These are phyloP conservation scores for Coleophora flavipennella DNA, from an alignment of 2,888 invertebrate species.

Conservation along the genomic window DNA sequence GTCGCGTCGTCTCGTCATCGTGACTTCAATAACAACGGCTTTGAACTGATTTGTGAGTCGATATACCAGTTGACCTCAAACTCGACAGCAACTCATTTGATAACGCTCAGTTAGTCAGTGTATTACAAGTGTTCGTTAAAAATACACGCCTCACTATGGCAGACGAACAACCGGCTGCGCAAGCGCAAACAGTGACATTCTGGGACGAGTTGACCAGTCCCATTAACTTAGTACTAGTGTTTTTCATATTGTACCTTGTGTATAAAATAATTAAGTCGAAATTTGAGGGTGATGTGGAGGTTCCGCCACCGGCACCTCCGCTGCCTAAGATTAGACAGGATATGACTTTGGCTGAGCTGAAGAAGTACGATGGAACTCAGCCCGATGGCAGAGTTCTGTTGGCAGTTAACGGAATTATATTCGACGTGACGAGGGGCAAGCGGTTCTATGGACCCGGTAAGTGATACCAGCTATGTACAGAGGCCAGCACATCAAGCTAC, in stretches of 20 bases:
- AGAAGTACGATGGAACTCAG: constrained; percentile 88
- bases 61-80: constrained; percentile 10
- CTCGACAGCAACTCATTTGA: constrained; percentile 6
- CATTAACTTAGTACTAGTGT: constrained; percentile 48
- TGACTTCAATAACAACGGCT: neutral
- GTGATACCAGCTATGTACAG: constrained; percentile 24
- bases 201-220: constrained; percentile 64
- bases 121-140: constrained; percentile 6
- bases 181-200: constrained; percentile 25
- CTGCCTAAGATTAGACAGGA: constrained; percentile 86
- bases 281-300: constrained; percentile 44
- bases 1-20: neutral
- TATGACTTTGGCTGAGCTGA: constrained; percentile 90
- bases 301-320: constrained; percentile 54
- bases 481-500: too few relatives aligned
- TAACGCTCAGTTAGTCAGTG: constrained; percentile 14
- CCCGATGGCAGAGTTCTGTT: constrained; percentile 91
- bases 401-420: constrained; percentile 94
- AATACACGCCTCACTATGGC: constrained; percentile 10
- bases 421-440: constrained; percentile 93
- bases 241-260: constrained; percentile 63
- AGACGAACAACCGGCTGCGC: constrained; percentile 5
- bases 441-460: constrained; percentile 95
- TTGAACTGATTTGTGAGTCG: neutral
- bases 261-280: constrained; percentile 75